Base-by-base conservation (phyloP, 2,888 invertebrate genomes). In the Temnothorax rugatulus region DNA sequence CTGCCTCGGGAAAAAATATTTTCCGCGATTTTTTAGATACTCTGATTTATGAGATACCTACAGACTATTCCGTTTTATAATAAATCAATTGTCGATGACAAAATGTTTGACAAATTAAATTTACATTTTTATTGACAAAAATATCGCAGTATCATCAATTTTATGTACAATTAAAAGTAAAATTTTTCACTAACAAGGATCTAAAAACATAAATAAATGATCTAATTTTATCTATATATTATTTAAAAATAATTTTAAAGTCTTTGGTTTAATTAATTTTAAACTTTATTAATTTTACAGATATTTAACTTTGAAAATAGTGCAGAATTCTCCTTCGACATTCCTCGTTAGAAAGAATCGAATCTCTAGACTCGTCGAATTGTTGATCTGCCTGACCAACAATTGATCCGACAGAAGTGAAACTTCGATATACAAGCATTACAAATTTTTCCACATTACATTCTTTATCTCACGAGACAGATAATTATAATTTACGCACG, bases 401-500 rank as follows among this genome's bases (percentile, higher is more conserved):
- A 25, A 47, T 68, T 68, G 25, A 47, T 66, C 15, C 21, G 9
- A 68, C 25, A 29, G 18, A 68, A 68, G 0, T 41, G 5, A 8
- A 29, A 29, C 9, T 9, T 66, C 11, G 3, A 18, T 18, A 2
- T 29, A 29, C 1, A n/a, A 34, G 4, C n/a, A 69, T 69, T 69
- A 69, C 34, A n/a, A 69, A 29, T 50, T 34, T 69, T 52, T n/a
- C 15, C 7, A n/a, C 25, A 18, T 15, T 9, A 25, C 15, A 25
- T 29, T 29, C n/a, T 68, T 47, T 47, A 50, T 68, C 15, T 73
- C 11, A 59, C n/a, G 41, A 73, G 9, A 59, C 3, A 2, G 21
- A 61, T 74, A 47, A 75, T 66, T 61, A 50, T 63, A 50, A 64
- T 63, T 52, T 21, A 21, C 38, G n/a, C 11, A 25, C 18, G 15